These are phyloP conservation scores for Drosophila fungiperda DNA, from an alignment of 2,888 invertebrate species.

Conservation along the genomic window DNA sequence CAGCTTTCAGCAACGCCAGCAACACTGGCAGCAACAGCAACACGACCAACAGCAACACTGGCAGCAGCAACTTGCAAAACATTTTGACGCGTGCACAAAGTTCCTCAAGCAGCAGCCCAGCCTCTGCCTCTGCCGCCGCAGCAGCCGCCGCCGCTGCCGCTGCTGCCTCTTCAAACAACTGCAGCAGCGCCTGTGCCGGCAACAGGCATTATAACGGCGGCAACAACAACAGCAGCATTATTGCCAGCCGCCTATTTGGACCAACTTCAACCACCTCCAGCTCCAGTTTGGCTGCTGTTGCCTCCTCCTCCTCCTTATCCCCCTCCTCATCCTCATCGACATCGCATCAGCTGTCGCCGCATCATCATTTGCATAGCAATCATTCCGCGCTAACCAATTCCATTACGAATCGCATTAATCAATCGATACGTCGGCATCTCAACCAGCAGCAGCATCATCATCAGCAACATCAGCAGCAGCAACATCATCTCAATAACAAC, in stretches of 20 bases:
- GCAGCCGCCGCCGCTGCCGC: constrained; percentile 28
- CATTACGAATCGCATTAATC: constrained; percentile 83
- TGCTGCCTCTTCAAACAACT: constrained; percentile 57
- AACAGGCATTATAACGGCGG: constrained; percentile 79
- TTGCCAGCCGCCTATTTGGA: constrained; percentile 81
- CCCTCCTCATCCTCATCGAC: constrained; percentile 26
- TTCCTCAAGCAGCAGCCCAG: constrained; percentile 57
- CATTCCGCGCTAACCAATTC: constrained; percentile 81
- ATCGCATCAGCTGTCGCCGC: constrained; percentile 53
- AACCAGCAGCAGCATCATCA: constrained; percentile 78
- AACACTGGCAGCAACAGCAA: constrained; percentile 41
- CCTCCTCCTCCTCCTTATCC: constrained; percentile 47
- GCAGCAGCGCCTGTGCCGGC: constrained; percentile 75
- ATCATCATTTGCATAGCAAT: constrained; percentile 64
- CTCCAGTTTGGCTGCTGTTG: constrained; percentile 44
- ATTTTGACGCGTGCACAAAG: constrained; percentile 77
- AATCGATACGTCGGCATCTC: constrained; percentile 82
- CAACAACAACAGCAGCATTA: constrained; percentile 72
- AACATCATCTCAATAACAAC: constrained; percentile 36
- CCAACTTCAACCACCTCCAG: constrained; percentile 58
- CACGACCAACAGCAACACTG: constrained; percentile 17
- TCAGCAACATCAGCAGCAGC: constrained; percentile 28
- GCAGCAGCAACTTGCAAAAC: constrained; percentile 69
- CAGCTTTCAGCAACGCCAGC: constrained; percentile 66
- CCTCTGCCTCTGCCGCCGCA: constrained; percentile 27